These are phyloP conservation scores for Idaea biselata DNA, from an alignment of 2,888 invertebrate species.

Conservation along the genomic window DNA sequence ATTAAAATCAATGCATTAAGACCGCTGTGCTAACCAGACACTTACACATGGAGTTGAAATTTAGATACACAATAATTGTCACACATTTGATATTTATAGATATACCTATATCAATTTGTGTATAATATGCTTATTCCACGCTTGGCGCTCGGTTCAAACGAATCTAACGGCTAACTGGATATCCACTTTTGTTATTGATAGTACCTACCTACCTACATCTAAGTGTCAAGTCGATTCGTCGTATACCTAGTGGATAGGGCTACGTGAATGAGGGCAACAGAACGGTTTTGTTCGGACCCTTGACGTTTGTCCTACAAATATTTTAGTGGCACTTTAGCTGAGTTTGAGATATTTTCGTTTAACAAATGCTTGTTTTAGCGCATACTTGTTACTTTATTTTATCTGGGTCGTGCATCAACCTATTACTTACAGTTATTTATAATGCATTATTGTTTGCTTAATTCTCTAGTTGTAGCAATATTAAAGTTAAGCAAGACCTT, in stretches of 20 bases:
- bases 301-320: slow-evolving; percentile 50
- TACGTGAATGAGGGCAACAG: slow-evolving; percentile 35
- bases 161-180: too few species aligned
- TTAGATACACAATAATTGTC: too few species aligned
- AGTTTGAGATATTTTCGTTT: slow-evolving; percentile 15
- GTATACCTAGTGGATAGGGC: slow-evolving; percentile 2
- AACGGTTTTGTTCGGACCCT: slow-evolving; percentile 41
- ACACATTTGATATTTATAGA: too few species aligned
- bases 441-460: background rate
- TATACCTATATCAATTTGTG: too few species aligned
- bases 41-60: too few species aligned
- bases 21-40: too few species aligned
- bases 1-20: too few species aligned
- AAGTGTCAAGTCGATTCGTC: too few species aligned
- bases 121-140: too few species aligned
- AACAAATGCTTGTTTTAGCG: background rate
- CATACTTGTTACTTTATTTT: background rate
- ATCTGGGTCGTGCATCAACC: background rate
- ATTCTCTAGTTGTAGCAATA: background rate
- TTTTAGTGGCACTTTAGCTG: slow-evolving; percentile 42
- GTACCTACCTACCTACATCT: background rate
- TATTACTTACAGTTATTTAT: too few species aligned
- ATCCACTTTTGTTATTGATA: too few species aligned
- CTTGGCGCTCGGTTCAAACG: too few species aligned
- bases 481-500: background rate